These are phyloP conservation scores for Taenioides sp. DNA, from an alignment of 2,797 vertebrate species.

Conservation along the genomic window DNA sequence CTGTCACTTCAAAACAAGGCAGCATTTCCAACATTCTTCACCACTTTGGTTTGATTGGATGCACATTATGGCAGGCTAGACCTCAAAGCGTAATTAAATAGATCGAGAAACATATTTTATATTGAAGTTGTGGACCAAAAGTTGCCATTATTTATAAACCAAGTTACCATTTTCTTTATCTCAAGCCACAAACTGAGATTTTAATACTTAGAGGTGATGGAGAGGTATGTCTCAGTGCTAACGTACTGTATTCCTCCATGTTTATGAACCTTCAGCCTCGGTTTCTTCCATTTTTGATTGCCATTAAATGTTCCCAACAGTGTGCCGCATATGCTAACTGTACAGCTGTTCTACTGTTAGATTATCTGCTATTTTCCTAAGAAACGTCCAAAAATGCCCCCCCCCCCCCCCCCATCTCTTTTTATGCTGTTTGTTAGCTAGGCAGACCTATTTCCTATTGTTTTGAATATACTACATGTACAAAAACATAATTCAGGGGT, in stretches of 20 bases:
- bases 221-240: no score
- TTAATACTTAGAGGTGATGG: slow-evolving; percentile 2
- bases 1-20: slow-evolving; percentile 32
- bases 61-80: slow-evolving; percentile 30
- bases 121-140: slow-evolving; percentile 14
- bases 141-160: slow-evolving; percentile 18
- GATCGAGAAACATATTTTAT: slow-evolving; percentile 31
- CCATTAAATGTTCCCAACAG: slow-evolving; percentile 17
- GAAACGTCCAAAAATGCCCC: background rate
- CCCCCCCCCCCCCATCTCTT: no score
- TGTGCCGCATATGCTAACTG: background rate
- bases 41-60: slow-evolving; percentile 48
- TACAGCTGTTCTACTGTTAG: background rate
- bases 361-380: background rate
- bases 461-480: no score
- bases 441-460: no score
- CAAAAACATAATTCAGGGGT: no score
- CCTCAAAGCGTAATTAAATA: slow-evolving; percentile 55
- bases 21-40: slow-evolving; percentile 25
- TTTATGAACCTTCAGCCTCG: slow-evolving; percentile 2
- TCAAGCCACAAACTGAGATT: background rate
- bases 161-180: background rate
- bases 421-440: no score
- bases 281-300: slow-evolving; percentile 24
- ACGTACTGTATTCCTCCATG: no score